Base-by-base conservation (phyloP, 2,888 invertebrate genomes). In the Trichogramma evanescens region DNA sequence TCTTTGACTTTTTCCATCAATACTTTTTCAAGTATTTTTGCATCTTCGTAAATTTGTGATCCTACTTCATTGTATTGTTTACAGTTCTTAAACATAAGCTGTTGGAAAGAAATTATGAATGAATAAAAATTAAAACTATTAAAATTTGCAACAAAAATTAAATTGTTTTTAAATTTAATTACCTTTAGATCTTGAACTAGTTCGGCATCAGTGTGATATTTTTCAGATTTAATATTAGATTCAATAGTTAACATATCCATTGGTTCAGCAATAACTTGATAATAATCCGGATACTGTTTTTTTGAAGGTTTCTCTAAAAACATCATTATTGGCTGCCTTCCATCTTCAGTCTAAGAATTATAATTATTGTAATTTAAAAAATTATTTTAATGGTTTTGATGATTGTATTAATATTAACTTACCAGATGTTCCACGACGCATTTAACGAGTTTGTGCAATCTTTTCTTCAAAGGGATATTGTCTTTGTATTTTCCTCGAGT, bases 251-350 rank as follows among this genome's bases (percentile, higher is more conserved):
- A 83, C 89, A 97, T 93, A 77, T 97, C 97, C 58, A 97, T 95
- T 0, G 97, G 97, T 70, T 89, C 90, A 42, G 89, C 86, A 65
- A 97, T 97, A 1, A 97, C 89, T 77, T 91, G 90, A 77, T 96
- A 97, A 76, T 97, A 97, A 75, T 95, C 95, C 0, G 96, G 94
- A 74, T 97, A 97, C 43, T 93, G 81, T 74, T 95, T 94, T 76
- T 91, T 91, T 41, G 94, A 94, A 0, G 99, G 98, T 72, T 96
- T 93, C 76, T 95, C 94, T 91, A 97, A 91, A 75, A 99, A 99
- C 69, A 93, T 85, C 59, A 93, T 80, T 82, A 95, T 91, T 0
- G 95, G 91, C 69, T 91, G 88, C 9, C 97, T 83, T 0, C 91
- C 93, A 69, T 89, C 89, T 49, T 85, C 84, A 69, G 85, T 85